Percentiles rank a stretch among this genome's conserved stretches.
Conservation (phyloP, 2,888 invertebrate genomes). For the Eupsilia transversa region DNA sequence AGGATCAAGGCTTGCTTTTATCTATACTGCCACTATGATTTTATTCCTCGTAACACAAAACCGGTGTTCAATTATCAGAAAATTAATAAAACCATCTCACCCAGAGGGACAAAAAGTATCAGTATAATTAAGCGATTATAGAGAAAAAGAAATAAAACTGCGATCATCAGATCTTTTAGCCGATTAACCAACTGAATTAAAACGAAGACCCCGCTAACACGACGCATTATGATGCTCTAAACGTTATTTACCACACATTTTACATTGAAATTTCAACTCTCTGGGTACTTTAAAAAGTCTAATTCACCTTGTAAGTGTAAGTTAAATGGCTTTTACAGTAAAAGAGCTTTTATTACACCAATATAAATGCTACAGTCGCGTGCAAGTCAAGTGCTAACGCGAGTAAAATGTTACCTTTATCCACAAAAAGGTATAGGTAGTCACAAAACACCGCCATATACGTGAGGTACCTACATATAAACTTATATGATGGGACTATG, state of each 20-base stretch:
- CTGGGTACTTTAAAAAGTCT: constrained; percentile 25
- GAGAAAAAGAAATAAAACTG: constrained; percentile 46
- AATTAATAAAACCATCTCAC: background rate
- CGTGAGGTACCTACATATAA: constrained; percentile 67
- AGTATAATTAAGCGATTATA: constrained; percentile 39
- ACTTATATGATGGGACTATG: constrained; percentile 38
- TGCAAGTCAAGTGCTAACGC: constrained; percentile 61
- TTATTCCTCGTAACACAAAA: background rate
- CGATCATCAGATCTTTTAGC: constrained; percentile 59
- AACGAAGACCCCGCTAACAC: constrained; percentile 44
- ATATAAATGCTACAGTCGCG: constrained; percentile 64
- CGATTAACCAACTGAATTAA: constrained; percentile 65
- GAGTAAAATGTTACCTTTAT: constrained; percentile 65
- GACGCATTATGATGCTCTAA: constrained; percentile 56
- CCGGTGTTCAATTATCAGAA: constrained; percentile 4
- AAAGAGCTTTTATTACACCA: constrained; percentile 64
- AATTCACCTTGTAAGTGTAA: constrained; percentile 14
- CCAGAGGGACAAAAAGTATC: background rate
- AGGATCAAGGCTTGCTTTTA: background rate
- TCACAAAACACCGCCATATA: constrained; percentile 56
- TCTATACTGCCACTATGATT: background rate
- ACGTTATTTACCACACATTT: constrained; percentile 29
- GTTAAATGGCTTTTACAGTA: constrained; percentile 65
- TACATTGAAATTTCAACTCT: constrained; percentile 23
- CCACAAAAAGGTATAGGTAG: constrained; percentile 67